A percentile compares a stretch with the other conserved stretches of the same genome.
These are phyloP conservation scores for Rhombomys opimus DNA, from an alignment of 2,113 vertebrate species.

Conservation along the genomic window DNA sequence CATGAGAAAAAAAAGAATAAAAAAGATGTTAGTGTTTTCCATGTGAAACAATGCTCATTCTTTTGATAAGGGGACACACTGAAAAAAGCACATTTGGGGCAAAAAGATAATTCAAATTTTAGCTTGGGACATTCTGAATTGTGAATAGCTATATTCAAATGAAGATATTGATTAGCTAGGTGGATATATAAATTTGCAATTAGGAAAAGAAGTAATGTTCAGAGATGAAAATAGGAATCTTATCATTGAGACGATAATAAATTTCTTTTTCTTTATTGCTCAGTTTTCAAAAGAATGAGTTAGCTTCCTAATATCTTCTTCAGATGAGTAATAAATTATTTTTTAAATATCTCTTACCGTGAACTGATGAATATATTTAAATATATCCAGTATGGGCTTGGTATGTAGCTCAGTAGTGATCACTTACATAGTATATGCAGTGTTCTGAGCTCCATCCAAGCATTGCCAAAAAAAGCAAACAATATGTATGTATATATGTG, in stretches of 20 bases:
- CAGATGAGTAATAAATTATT: background rate
- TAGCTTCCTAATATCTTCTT: background rate
- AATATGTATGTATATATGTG: background rate
- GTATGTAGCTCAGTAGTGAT: background rate
- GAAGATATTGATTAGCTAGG: background rate
- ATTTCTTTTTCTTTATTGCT: conserved; percentile 14
- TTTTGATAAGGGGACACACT: background rate
- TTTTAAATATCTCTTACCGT: background rate
- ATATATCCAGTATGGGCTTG: background rate
- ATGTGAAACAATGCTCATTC: background rate
- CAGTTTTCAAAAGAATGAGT: conserved; percentile 30
- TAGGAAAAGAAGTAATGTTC: background rate
- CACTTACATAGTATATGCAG: background rate
- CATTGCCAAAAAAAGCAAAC: background rate
- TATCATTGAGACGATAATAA: background rate
- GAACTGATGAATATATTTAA: conserved; percentile 2
- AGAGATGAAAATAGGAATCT: background rate
- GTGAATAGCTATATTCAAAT: background rate
- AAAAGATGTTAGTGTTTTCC: background rate
- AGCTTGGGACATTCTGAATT: background rate
- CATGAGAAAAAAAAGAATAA: background rate
- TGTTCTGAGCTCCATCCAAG: background rate
- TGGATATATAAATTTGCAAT: background rate
- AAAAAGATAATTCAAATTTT: background rate
- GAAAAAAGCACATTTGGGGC: background rate